Evolutionary conservation across 2,797 vertebrate genomes (phyloP).

Genomic region (Chaetodon trifasciatus): DNA sequence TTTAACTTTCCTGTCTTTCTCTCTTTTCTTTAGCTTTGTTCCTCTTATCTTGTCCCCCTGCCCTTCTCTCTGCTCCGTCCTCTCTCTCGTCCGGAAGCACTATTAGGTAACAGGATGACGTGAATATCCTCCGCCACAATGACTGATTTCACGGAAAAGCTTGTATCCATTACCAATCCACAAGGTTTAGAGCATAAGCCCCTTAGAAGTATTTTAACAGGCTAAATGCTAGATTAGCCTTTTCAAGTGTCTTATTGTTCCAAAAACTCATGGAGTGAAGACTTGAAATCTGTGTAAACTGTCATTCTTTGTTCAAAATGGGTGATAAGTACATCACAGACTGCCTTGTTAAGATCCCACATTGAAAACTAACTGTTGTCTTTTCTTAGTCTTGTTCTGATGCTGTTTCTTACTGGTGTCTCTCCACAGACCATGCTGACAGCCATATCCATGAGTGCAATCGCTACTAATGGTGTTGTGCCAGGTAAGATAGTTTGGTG

Average conservation of each 20-base stretch:
- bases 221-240: conserved; percentile 42
- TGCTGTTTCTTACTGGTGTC: not conserved
- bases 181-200: conserved; percentile 55
- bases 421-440: conserved; percentile 94
- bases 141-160: conserved; percentile 68
- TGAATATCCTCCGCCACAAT: conserved; percentile 48
- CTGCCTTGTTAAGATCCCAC: not conserved
- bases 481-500: conserved; percentile 88
- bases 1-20: conserved; percentile 6
- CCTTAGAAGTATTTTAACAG: conserved; percentile 52
- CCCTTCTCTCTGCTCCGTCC: conserved; percentile 35
- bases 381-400: not conserved
- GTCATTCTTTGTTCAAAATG: not conserved
- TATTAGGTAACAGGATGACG: conserved; percentile 72
- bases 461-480: conserved; percentile 97
- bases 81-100: conserved; percentile 29
- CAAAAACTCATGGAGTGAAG: conserved; percentile 11
- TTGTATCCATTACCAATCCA: conserved; percentile 65
- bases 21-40: conserved; percentile 18
- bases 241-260: conserved; percentile 13
- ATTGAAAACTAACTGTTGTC: not conserved
- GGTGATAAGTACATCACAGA: not conserved
- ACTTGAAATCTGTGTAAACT: not conserved
- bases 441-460: conserved; percentile 98
- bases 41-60: conserved; percentile 19